Conservation (phyloP, 1,140 invertebrate genomes). For the Temnothorax nylanderi region DNA sequence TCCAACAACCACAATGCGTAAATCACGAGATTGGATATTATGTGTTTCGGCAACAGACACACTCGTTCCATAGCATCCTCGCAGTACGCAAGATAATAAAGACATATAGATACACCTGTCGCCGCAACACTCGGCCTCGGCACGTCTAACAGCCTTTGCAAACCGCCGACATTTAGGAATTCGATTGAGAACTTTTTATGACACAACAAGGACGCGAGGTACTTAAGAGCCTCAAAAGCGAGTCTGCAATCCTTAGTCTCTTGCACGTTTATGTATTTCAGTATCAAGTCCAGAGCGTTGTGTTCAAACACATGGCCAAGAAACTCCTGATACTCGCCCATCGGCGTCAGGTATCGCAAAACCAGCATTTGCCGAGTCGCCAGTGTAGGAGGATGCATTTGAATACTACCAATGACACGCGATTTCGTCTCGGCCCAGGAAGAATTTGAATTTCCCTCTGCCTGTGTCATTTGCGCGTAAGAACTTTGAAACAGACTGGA, state of each 20-base stretch:
- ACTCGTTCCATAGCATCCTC: conserved; percentile 99
- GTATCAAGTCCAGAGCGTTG: conserved; percentile 94
- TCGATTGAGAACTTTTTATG: conserved; percentile 99
- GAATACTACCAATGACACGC: conserved; percentile 93
- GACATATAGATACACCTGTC: conserved; percentile 97
- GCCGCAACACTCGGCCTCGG: conserved; percentile 97
- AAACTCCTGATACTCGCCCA: conserved; percentile 99
- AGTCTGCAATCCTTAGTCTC: conserved; percentile 95
- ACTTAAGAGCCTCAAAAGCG: conserved; percentile 97
- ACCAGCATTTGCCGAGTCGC: conserved; percentile 97
- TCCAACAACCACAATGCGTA: conserved; percentile 97
- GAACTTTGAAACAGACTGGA: conserved; percentile 59
- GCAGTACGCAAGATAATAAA: conserved; percentile 98
- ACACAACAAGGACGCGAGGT: conserved; percentile 96
- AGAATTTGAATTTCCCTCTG: conserved; percentile 89
- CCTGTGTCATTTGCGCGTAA: conserved; percentile 67
- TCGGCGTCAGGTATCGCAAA: conserved; percentile 94
- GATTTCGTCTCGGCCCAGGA: conserved; percentile 96
- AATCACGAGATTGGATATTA: conserved; percentile 92
- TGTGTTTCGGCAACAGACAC: conserved; percentile 92
- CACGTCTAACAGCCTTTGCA: conserved; percentile 94
- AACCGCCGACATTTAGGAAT: conserved; percentile 94
- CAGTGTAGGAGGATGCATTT: conserved; percentile 94
- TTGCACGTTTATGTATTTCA: conserved; percentile 95
- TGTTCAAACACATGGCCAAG: conserved; percentile 96